A percentile compares a stretch with the other conserved stretches of the same genome.
phyloP scores from a whole-genome alignment of 2,113 vertebrate species.

The Pseudonaja textilis region DNA sequence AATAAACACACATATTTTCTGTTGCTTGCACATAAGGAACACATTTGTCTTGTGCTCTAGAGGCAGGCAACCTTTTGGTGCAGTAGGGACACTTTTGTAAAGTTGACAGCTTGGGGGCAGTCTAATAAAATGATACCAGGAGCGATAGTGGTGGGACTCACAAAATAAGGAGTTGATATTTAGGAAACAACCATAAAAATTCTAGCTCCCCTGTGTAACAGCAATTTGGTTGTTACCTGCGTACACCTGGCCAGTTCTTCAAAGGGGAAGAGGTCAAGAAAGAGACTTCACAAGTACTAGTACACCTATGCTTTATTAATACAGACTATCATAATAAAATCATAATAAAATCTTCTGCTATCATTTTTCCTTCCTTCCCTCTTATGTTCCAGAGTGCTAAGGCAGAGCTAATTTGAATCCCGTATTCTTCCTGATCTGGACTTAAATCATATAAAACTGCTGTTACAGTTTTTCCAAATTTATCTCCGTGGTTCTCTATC shows the following conservation, averaged over 20 bases:
- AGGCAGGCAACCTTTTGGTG: neutral
- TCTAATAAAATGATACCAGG: neutral
- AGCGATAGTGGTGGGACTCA: neutral
- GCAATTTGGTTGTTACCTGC: neutral
- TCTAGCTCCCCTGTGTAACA: neutral
- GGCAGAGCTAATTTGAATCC: neutral
- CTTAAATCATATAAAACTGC: neutral
- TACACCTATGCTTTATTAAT: neutral
- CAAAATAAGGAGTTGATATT: neutral
- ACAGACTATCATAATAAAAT: neutral
- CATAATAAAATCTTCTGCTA: too few relatives aligned
- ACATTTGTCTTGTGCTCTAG: neutral
- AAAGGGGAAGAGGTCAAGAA: neutral
- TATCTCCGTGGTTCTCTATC: neutral
- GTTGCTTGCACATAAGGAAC: neutral
- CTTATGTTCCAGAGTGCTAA: neutral
- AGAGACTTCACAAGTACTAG: neutral
- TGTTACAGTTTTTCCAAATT: neutral
- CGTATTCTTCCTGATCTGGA: neutral
- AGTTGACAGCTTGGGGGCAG: neutral
- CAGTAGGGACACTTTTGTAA: neutral
- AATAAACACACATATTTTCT: neutral
- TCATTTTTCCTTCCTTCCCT: neutral
- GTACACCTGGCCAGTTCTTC: neutral
- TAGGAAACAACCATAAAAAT: neutral